Base-by-base conservation (phyloP, 2,113 vertebrate species). In the Cathartes aura region DNA sequence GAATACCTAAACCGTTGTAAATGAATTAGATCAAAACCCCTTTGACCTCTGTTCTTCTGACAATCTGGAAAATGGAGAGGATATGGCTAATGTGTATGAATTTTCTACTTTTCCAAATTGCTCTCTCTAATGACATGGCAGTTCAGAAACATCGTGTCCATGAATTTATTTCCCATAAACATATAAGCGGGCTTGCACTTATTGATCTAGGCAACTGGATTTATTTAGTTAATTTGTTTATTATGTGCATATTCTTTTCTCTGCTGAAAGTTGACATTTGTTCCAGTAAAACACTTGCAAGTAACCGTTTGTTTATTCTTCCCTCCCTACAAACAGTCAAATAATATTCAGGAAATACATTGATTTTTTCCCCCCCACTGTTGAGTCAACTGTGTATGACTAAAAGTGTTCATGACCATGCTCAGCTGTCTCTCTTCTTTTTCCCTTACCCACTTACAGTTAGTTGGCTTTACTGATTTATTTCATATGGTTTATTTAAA, bases 311-410 rank as follows among this genome's bases (percentile, higher is more conserved):
- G 8, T 60, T 43, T 82, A 21, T 91, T 94, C 18, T 87, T 94
- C 45, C 38, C 16, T 91, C 14, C 19, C n/a, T 85, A 24, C 18
- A 64, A 50, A 72, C 5, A 67, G 21, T 66, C 26, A 87, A 68
- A 43, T 76, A 75, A 42, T 52, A 59, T 55, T 87, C 26, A 68
- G 48, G 42, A 95, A 79, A 87, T 36, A 82, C 82, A 71, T 4
- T n/a, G 5, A 23, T 48, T 24, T 29, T 21, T 17, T 3, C 0
- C 15, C 8, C 1, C 9, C 3, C 11, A 4, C 43, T 34, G 4
- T 48, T 85, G 56, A 76, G 15, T 73, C 50, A 91, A 32, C 45
- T 62, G 22, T 30, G 9, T 47, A 22, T 34, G 23, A 36, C 48
- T 91, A 12, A 10, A 78, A 58, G 18, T 29, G 47, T 55, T 73